Evolutionary conservation across 2,797 vertebrate species (phyloP), one percentile per base, ranked within the genome.

Genomic region (Girardinus metallicus): DNA sequence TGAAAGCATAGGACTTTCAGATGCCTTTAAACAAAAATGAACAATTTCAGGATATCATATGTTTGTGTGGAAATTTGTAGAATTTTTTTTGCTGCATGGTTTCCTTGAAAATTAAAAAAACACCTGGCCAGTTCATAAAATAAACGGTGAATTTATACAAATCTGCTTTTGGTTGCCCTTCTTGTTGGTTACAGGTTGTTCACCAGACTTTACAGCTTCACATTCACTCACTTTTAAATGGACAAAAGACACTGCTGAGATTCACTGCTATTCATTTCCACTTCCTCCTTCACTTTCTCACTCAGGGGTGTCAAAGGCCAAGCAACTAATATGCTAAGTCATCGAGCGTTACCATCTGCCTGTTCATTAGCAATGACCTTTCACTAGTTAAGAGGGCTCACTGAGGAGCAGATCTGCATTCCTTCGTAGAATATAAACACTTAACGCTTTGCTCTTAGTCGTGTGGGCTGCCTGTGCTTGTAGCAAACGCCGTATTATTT

Each of bases 311-410:
- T 85, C 84, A 81, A 78, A 89, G 82, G 86, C 83, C 83, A 91
- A 87, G 89, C 84, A 83, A 89, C 81, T 92, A 80, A 85, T 88
- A 83, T 74, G 82, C 88, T 62, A 80, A 87, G 88, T 91, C 87
- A 85, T 86, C 68, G 84, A 89, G 86, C 75, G 80, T 77, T 36
- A 74, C 83, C 89, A 87, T 89, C 85, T 85, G 85, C 77, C 83
- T 86, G 82, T 83, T 93, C 85, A 92, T 93, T 89, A 92, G 81
- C 0, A 1, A 47, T 73, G 88, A 87, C 86, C 85, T 91, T 88
- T 83, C 15, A 0, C 77, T 75, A 15, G 84, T 80, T 83, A 87
- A 91, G 80, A 78, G 85, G 84, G 88, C 83, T 89, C 90, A 85
- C 31, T 0, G 73, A 88, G 85, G 51, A 86, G 72, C 39, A 82